phyloP scores from a whole-genome alignment of 2,113 vertebrate species.

The Dicaeum eximium region DNA sequence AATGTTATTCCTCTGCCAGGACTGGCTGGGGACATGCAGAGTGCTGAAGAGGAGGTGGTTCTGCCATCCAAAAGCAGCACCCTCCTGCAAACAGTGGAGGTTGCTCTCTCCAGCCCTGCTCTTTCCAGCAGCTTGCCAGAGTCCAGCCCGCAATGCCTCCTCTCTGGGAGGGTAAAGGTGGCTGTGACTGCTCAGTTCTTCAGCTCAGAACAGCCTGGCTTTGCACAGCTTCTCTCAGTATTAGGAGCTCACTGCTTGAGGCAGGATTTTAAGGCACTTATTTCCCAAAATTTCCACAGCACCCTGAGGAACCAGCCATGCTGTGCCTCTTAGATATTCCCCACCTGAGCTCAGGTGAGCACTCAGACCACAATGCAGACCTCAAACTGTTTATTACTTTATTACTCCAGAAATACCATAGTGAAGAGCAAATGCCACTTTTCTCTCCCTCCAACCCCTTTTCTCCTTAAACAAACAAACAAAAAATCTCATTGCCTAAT shows the following conservation, averaged over 20 bases:
- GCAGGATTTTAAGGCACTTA: neutral
- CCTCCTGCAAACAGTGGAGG: neutral
- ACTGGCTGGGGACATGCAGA: too few species aligned
- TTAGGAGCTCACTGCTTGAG: neutral
- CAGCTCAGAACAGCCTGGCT: neutral
- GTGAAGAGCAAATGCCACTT: neutral
- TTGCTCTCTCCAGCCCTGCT: neutral
- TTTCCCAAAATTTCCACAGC: neutral
- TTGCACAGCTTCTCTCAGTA: neutral
- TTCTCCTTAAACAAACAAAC: neutral
- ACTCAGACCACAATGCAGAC: neutral
- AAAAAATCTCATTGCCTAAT: neutral
- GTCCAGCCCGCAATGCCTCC: accelerated
- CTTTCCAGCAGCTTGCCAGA: neutral
- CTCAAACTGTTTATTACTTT: neutral
- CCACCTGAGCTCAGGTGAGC: neutral
- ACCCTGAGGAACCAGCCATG: neutral
- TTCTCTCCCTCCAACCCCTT: neutral
- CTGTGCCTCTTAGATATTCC: neutral
- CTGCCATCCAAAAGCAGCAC: neutral
- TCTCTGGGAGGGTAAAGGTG: neutral
- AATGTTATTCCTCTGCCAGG: accelerated
- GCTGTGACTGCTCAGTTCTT: accelerated
- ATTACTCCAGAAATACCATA: neutral
- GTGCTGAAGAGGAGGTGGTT: neutral